Base-by-base conservation (phyloP, 2,113 vertebrate genomes). In the Bos indicus region DNA sequence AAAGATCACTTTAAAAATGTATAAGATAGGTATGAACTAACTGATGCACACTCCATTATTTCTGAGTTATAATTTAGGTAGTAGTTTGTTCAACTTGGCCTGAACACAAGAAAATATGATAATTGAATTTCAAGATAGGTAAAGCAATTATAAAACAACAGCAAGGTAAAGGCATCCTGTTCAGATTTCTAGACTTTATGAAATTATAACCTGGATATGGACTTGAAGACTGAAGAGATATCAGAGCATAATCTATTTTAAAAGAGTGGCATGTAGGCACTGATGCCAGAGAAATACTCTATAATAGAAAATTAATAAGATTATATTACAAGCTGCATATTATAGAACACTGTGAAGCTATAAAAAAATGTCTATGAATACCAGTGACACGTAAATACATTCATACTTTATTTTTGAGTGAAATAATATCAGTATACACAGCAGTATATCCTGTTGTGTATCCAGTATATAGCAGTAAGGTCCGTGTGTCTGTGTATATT, bases 31-130 rank as follows among this genome's bases (percentile, higher is more conserved):
- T 48, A 85, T 85, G 17, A 91, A 54, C 3, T 87, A 46, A 83
- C 30, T 89, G 23, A 84, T 91, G 7, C 15, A 14, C 8, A 51
- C 1, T 71, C 40, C 26, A 71, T 51, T 95, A 51, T 88, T 97
- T 93, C 51, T 84, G 84, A 96, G 21, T 96, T 94, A 62, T 81
- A 43, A 8, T 64, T 89, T 89, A 91, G 40, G 14, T 91, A 87
- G 3, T 51, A 91, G 6, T 6, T 86, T 89, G 48, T n/a, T 74
- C 46, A 96, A 28, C 19, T 46, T 88, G 48, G 2, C 60, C 46
- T 85, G 23, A 81, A 52, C 71, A 74, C 17, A 81, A 54, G 67
- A 84, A 78, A 95, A 88, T 46, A 62, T 28, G 17, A 60, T 52
- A 88, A 88, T n/a, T 87, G 25, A 81, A 59, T 95, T 8, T 59